phyloP scores from a whole-genome alignment of 1,140 invertebrate species.

The Eueides isabella region DNA sequence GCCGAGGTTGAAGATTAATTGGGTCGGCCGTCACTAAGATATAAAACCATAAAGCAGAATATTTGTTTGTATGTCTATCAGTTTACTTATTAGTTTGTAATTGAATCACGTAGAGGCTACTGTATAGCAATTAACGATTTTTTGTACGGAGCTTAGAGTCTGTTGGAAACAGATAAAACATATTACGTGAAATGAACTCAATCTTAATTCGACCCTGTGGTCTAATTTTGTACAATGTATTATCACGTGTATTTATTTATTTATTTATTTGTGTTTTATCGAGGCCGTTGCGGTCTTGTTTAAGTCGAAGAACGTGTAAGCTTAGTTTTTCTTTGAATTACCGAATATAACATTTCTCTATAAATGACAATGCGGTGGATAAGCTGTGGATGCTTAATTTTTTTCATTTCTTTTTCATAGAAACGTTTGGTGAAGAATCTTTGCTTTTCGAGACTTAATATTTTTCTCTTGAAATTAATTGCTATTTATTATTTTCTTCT shows the following conservation, averaged over 20 bases:
- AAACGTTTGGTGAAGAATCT: not conserved
- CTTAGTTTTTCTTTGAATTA: conserved; percentile 20
- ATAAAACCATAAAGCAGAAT: too few species aligned
- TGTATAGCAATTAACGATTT: too few species aligned
- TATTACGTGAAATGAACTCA: too few species aligned
- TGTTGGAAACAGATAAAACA: too few species aligned
- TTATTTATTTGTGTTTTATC: not conserved
- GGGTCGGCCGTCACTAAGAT: too few species aligned
- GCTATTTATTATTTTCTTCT: not conserved
- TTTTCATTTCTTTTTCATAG: not conserved
- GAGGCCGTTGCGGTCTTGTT: conserved; percentile 18
- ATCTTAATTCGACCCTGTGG: too few species aligned
- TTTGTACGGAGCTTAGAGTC: too few species aligned
- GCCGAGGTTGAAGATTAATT: too few species aligned
- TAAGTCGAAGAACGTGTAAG: conserved; percentile 11
- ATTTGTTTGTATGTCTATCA: too few species aligned
- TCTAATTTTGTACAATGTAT: not conserved
- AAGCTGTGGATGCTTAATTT: not conserved
- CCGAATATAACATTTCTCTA: conserved; percentile 1
- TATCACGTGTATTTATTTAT: conserved; percentile 12
- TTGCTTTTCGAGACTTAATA: not conserved
- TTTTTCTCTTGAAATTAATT: not conserved
- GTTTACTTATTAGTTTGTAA: too few species aligned
- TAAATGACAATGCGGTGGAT: not conserved
- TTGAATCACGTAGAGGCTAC: too few species aligned